phyloP scores from a whole-genome alignment of 2,113 vertebrate genomes.

The Crypturellus undulatus region DNA sequence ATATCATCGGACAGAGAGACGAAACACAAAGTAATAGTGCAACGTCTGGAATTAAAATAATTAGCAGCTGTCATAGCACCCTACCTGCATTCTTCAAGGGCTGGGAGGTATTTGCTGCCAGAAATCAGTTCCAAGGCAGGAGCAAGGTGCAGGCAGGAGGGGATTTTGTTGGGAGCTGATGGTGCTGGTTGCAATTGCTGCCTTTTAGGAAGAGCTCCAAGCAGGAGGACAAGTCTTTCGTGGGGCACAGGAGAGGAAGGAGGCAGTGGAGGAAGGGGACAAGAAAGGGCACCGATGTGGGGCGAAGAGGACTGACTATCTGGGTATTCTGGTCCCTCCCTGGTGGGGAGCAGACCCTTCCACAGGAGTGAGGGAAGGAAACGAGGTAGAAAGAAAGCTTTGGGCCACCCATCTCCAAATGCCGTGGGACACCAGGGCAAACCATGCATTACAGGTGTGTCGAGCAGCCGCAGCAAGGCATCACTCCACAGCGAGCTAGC shows the following conservation, averaged over 20 bases:
- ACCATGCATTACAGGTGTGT: not conserved
- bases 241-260: not conserved
- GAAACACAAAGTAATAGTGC: not conserved
- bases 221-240: not conserved
- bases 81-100: not conserved
- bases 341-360: too few species aligned
- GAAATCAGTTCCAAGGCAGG: not conserved
- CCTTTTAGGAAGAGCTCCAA: not conserved
- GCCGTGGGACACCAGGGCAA: slow-evolving; percentile 13
- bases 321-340: too few species aligned
- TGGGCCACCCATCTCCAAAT: slow-evolving; percentile 2
- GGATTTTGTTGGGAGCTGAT: not conserved
- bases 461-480: not conserved
- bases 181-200: not conserved
- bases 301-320: not conserved
- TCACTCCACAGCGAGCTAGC: not conserved
- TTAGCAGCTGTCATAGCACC: fast-evolving
- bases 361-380: not conserved
- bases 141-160: not conserved
- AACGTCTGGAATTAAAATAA: not conserved
- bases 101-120: not conserved
- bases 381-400: fast-evolving
- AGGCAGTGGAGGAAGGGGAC: fast-evolving
- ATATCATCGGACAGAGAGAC: not conserved
- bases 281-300: not conserved